Percentiles rank a stretch among this genome's conserved stretches.
Evolutionary conservation across 2,113 vertebrate genomes (phyloP).

Genomic region (Menura novaehollandiae): DNA sequence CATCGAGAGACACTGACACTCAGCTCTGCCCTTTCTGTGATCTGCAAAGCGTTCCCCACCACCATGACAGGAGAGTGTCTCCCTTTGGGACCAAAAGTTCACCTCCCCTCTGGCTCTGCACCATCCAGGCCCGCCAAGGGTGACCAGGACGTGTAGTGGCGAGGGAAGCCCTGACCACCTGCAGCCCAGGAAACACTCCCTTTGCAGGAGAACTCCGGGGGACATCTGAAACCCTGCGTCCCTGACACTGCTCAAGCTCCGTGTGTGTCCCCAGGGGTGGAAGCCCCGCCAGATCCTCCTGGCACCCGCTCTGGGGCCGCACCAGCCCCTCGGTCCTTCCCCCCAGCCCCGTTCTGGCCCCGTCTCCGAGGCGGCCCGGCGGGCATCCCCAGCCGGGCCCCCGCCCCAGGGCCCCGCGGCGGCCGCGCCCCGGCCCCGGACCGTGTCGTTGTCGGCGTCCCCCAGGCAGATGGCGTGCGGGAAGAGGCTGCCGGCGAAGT

Average conservation of each 20-base stretch:
- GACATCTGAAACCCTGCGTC: accelerated
- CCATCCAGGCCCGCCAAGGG: background rate
- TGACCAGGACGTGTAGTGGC: accelerated
- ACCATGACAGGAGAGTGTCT: accelerated
- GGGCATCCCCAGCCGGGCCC: background rate
- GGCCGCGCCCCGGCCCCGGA: background rate
- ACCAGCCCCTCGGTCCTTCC: accelerated
- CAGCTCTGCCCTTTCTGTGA: background rate
- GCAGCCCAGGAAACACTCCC: accelerated
- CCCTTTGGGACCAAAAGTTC: no score
- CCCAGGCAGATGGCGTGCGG: conserved; percentile 91
- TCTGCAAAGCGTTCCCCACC: background rate
- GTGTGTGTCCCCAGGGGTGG: accelerated
- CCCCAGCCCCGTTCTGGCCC: accelerated
- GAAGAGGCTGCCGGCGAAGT: conserved; percentile 90
- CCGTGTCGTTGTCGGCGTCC: conserved; percentile 92
- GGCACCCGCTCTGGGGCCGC: background rate
- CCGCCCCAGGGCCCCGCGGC: background rate
- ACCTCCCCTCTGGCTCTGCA: accelerated
- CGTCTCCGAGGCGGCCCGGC: background rate
- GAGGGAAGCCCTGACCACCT: background rate
- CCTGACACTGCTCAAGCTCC: background rate
- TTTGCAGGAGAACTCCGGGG: accelerated
- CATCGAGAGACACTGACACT: background rate
- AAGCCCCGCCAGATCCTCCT: no score